Evolutionary conservation across 1,140 invertebrate genomes (phyloP), one percentile per base, ranked within the genome.

Genomic region (Zaprionus kolodkinae): DNA sequence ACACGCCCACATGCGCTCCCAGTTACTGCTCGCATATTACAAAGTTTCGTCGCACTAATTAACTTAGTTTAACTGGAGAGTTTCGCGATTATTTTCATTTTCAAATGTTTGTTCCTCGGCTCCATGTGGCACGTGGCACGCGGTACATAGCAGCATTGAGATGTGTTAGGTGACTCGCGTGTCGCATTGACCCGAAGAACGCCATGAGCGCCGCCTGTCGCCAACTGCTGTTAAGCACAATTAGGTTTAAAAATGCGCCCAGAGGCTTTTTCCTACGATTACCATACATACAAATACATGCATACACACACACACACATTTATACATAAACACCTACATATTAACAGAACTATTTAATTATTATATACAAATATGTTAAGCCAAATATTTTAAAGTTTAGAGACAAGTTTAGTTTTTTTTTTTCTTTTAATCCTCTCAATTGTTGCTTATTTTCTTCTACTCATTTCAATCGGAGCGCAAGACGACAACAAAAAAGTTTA

Each of bases 211-310:
- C 76, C 63, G 55, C 79, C 77, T 75, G 67, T 79, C 81, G 70
- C 78, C 67, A 70, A 61, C 61, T 71, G 84, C 80, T 88, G 83
- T 81, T 60, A 71, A 81, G 84, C 84, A 88, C 84, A 88, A 89
- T 89, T 89, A 88, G 85, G 85, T 89, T 88, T 89, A 89, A 72
- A 80, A 78, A 81, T 89, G 81, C 84, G 84, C 84, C 84, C 80
- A 88, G 84, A 88, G 84, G 84, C 84, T 88, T 87, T 86, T 88
- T 84, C 85, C 85, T 88, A 87, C 66, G 59, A 87, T 87, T 77
- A 87, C 63, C 62, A 73, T 38, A 72, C 43, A 57, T 66, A 72
- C 54, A 67, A 15, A 10, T 43, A 72, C 36, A 74, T 27, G 63
- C 21, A 71, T 40, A 78, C 40, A 70, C 60, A 70, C 56, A 78